These are phyloP conservation scores for Drosophila multiciliata DNA, from an alignment of 2,888 invertebrate species.

Conservation along the genomic window DNA sequence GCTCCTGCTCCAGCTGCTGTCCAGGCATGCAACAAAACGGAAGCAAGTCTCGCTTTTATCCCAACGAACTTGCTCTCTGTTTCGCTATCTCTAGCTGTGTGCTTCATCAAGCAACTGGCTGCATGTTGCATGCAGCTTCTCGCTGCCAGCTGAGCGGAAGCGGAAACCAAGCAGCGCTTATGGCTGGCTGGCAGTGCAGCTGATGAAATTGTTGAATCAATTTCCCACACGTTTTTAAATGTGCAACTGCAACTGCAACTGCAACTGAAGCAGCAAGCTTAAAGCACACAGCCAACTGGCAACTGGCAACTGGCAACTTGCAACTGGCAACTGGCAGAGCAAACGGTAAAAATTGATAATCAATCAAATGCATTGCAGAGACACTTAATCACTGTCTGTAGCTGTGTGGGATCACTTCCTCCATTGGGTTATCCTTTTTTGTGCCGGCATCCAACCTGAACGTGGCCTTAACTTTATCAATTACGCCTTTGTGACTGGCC, in stretches of 20 bases:
- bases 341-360: constrained; percentile 73
- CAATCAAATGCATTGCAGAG: constrained; percentile 72
- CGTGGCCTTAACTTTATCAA: constrained; percentile 68
- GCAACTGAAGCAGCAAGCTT: constrained; percentile 39
- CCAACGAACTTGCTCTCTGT: neutral
- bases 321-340: constrained; percentile 26
- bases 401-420: constrained; percentile 35
- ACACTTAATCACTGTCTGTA: constrained; percentile 75
- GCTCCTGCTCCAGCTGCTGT: neutral
- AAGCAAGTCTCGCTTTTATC: constrained; percentile 34
- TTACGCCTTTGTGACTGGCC: constrained; percentile 50
- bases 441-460: neutral
- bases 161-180: constrained; percentile 62
- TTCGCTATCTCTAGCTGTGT: neutral
- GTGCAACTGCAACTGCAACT: constrained; percentile 49
- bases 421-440: constrained; percentile 32
- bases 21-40: constrained; percentile 59
- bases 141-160: constrained; percentile 50
- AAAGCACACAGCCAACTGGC: constrained; percentile 16
- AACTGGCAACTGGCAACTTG: constrained; percentile 4
- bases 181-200: constrained; percentile 47
- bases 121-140: constrained; percentile 4
- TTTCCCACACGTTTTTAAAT: constrained; percentile 54
- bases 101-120: neutral
- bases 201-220: constrained; percentile 64